A percentile compares a stretch with the other conserved stretches of the same genome.
These are phyloP conservation scores for Aphelinus atriplicis DNA, from an alignment of 1,140 invertebrate species.

Conservation along the genomic window DNA sequence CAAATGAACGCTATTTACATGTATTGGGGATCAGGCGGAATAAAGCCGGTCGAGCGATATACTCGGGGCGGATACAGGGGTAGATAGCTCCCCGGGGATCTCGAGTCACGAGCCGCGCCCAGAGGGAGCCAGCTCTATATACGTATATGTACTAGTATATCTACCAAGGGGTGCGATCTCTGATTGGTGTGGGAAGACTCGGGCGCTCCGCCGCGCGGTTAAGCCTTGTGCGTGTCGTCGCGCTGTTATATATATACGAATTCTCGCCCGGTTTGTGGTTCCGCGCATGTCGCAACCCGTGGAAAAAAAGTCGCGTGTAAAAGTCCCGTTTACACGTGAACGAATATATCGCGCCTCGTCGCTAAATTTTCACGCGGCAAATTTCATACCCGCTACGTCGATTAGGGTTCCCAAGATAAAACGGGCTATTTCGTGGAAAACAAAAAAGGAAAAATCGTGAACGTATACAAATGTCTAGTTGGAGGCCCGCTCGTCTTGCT, in stretches of 20 bases:
- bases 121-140: conserved; percentile 40
- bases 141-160: too few species aligned
- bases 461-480: too few species aligned
- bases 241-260: background rate
- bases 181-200: conserved; percentile 65
- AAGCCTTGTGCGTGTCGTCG: conserved; percentile 28
- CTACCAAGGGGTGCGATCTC: conserved; percentile 51
- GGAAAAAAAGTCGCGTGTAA: too few species aligned
- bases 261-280: conserved; percentile 2
- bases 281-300: too few species aligned
- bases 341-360: too few species aligned
- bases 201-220: conserved; percentile 43
- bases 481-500: too few species aligned
- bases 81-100: conserved; percentile 58
- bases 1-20: conserved; percentile 54
- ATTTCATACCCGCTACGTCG: too few species aligned
- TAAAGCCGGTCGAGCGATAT: background rate
- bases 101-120: conserved; percentile 42
- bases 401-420: too few species aligned
- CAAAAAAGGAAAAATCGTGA: too few species aligned
- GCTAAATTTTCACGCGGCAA: too few species aligned
- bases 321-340: too few species aligned
- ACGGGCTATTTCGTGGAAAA: too few species aligned
- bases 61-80: conserved; percentile 42
- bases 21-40: conserved; percentile 52